These are phyloP conservation scores for Steinernema carpocapsae DNA, from an alignment of 2,888 invertebrate genomes.

Conservation along the genomic window DNA sequence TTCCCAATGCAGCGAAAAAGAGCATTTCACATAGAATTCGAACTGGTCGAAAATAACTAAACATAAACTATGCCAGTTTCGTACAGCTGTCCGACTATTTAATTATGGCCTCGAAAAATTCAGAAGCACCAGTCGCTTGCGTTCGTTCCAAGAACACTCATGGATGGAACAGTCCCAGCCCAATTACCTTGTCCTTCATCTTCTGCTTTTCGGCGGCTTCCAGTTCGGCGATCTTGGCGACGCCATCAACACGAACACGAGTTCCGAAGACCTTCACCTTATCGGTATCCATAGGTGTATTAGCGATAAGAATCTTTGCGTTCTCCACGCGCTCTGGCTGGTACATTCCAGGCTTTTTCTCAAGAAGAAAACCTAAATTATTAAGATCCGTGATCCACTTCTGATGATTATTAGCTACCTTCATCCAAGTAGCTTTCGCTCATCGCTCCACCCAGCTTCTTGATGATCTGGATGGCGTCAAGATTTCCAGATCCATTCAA, in stretches of 20 bases:
- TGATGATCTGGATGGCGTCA: constrained; percentile 94
- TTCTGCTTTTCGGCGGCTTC: constrained; percentile 98
- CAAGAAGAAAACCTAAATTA: constrained; percentile 80
- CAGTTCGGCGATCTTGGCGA: constrained; percentile 87
- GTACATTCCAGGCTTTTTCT: constrained; percentile 95
- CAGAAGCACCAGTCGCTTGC: no score
- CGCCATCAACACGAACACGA: constrained; percentile 76
- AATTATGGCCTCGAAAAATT: no score
- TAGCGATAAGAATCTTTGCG: constrained; percentile 94
- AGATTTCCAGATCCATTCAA: constrained; percentile 93
- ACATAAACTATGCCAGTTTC: no score
- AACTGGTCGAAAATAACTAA: no score
- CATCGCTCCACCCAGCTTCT: constrained; percentile 90
- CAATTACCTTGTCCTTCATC: constrained; percentile 90
- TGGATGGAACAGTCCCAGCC: no score
- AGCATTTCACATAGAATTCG: no score
- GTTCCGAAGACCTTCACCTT: constrained; percentile 93
- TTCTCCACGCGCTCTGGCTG: constrained; percentile 95
- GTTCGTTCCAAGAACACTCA: no score
- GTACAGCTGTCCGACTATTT: no score
- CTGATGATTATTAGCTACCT: constrained; percentile 67
- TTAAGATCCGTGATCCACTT: background rate
- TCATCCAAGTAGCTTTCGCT: constrained; percentile 92
- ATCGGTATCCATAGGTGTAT: constrained; percentile 99
- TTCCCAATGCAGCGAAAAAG: no score